Percentiles rank a stretch among this genome's conserved stretches.
Evolutionary conservation across 2,888 invertebrate genomes (phyloP).

Genomic region (Automeris io): DNA sequence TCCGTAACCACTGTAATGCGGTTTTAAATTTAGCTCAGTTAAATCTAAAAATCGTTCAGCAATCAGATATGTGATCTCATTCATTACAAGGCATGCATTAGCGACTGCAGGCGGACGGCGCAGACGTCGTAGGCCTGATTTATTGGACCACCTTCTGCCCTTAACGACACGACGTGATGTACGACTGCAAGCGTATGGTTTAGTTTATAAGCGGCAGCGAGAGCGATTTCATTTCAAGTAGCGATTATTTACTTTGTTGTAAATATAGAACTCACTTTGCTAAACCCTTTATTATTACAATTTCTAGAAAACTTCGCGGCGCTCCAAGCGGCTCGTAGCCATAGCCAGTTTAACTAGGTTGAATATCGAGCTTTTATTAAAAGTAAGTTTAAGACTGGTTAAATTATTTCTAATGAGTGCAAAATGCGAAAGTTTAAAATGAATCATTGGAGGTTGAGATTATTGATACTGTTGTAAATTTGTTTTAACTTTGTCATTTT

Average conservation of each 20-base stretch:
- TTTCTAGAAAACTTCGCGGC: too few species aligned
- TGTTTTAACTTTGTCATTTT: too few species aligned
- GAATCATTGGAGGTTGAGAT: too few species aligned
- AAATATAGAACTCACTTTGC: not conserved
- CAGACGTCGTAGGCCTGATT: constrained; percentile 67
- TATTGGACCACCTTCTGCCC: constrained; percentile 75
- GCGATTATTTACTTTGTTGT: not conserved
- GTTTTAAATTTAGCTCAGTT: constrained; percentile 2
- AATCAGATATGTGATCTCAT: constrained; percentile 59
- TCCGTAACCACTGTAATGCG: not conserved
- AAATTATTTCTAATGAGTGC: too few species aligned
- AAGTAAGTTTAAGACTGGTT: too few species aligned
- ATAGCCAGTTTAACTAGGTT: too few species aligned
- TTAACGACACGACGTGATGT: constrained; percentile 73
- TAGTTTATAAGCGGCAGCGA: constrained; percentile 15
- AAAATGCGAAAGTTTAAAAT: too few species aligned
- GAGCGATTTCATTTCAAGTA: not conserved
- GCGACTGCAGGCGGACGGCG: constrained; percentile 56
- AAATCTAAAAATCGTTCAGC: constrained; percentile 35
- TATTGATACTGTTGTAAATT: too few species aligned
- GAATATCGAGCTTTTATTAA: too few species aligned
- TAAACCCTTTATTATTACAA: too few species aligned
- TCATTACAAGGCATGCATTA: constrained; percentile 64
- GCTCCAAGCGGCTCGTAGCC: too few species aligned
- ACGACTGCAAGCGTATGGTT: constrained; percentile 35